Conservation (phyloP, 2,888 invertebrate genomes). For the Calameuta idolon region DNA sequence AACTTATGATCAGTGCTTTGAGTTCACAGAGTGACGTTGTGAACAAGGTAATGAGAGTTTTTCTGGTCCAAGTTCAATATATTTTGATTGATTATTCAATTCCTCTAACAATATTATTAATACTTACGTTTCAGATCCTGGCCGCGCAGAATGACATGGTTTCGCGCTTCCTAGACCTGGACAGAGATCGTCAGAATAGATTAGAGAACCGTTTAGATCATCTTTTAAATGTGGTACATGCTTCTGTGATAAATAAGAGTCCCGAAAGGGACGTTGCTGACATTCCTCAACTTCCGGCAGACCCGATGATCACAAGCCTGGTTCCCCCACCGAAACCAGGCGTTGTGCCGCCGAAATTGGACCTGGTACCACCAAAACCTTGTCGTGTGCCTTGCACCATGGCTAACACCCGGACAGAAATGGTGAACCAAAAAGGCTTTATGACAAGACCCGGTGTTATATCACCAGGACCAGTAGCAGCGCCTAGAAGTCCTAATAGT, state of each 20-base stretch:
- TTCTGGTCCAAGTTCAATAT: neutral
- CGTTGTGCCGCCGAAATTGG: conserved; percentile 58
- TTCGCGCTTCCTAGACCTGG: conserved; percentile 57
- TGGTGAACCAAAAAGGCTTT: conserved; percentile 53
- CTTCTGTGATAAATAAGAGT: conserved; percentile 54
- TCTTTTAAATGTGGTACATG: conserved; percentile 59
- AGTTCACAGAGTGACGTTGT: conserved; percentile 64
- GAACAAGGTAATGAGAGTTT: conserved; percentile 51
- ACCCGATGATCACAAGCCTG: conserved; percentile 50
- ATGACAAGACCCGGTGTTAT: conserved; percentile 57
- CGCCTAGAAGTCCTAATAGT: conserved; percentile 32
- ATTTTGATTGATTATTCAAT: neutral
- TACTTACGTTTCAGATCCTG: conserved; percentile 49
- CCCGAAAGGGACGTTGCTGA: conserved; percentile 41
- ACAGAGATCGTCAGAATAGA: conserved; percentile 61
- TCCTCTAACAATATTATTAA: neutral
- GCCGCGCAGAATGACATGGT: conserved; percentile 63
- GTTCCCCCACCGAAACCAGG: conserved; percentile 61
- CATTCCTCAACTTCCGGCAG: conserved; percentile 27
- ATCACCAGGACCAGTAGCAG: conserved; percentile 48
- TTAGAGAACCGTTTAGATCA: conserved; percentile 62
- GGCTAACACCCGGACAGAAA: conserved; percentile 46
- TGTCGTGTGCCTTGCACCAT: conserved; percentile 61
- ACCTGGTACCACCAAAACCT: conserved; percentile 63
- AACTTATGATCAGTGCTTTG: conserved; percentile 61